phyloP scores from a whole-genome alignment of 2,113 vertebrate species.

The Bambusicola thoracicus region DNA sequence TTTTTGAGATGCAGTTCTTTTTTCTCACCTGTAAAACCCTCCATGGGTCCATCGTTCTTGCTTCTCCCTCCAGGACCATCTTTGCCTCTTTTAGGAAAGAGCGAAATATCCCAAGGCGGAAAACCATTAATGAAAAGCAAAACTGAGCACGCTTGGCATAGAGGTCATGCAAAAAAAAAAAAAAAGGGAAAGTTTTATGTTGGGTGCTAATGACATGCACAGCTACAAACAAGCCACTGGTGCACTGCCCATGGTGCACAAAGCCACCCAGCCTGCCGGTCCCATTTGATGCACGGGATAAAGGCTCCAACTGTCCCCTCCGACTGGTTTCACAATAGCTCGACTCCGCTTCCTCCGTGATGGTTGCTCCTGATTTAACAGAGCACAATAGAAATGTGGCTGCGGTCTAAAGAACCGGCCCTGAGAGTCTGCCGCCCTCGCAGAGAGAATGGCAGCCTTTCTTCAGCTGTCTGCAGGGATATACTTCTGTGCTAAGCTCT shows the following conservation, averaged over 20 bases:
- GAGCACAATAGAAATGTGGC: slow-evolving; percentile 39
- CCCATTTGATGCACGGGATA: slow-evolving; percentile 5
- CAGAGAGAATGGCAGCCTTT: slow-evolving; percentile 61
- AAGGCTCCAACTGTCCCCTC: slow-evolving; percentile 55
- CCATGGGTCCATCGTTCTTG: background rate
- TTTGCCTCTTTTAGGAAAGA: background rate
- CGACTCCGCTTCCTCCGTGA: slow-evolving; percentile 17
- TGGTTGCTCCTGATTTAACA: slow-evolving; percentile 60
- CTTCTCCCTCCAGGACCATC: background rate
- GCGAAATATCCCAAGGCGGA: background rate
- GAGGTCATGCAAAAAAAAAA: background rate
- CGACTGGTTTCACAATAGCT: background rate
- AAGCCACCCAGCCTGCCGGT: slow-evolving; percentile 49
- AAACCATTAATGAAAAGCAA: background rate
- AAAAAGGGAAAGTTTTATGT: background rate
- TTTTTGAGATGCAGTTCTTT: background rate
- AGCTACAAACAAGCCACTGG: background rate
- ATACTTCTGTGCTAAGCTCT: slow-evolving; percentile 56
- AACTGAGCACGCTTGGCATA: background rate
- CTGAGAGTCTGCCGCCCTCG: background rate
- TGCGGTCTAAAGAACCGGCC: slow-evolving; percentile 39
- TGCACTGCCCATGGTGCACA: background rate
- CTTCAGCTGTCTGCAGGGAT: slow-evolving; percentile 66
- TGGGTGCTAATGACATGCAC: slow-evolving; percentile 12
- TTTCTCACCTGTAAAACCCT: background rate